Base-by-base conservation (phyloP, 2,797 vertebrate genomes). In the Chelmon rostratus region DNA sequence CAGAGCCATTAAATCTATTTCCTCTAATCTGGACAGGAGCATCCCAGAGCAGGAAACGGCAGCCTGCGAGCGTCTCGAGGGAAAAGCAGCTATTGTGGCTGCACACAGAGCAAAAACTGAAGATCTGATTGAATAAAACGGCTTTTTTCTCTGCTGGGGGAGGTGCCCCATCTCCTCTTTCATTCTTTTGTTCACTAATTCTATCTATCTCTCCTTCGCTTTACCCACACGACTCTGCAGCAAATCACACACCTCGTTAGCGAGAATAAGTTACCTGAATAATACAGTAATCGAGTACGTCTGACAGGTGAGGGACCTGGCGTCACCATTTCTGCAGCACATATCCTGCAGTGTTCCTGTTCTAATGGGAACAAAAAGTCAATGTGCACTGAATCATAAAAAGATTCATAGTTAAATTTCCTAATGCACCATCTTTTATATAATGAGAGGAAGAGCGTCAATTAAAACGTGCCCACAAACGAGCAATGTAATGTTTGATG, bases 1-100 rank as follows among this genome's bases (percentile, higher is more conserved):
- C 85, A 86, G 82, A 91, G 74, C 85, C 82, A 92, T 93, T 93
- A 93, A 93, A 93, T 93, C 86, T 91, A 92, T 94, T 94, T 85
- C 79, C 89, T 83, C 86, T 93, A 92, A 94, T 94, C 90, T 88
- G 83, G 73, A 82, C 84, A 62, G 79, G 89, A 87, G 83, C 83
- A 68, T 86, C 83, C 82, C 84, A 71, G 82, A 90, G 86, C 91
- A 93, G 94, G 93, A 94, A 94, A 88, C 87, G 87, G 84, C 89
- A 90, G 84, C 71, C 73, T 71, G 79, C n/a, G 23, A 84, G 81
- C 73, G 62, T 69, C 91, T 75, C 76, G 1, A 59, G 77, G 91
- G 90, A 86, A 67, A 84, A 85, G 35, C 87, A 73, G 72, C 80
- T 83, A 90, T 92, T 94, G 92, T 93, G 87, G 67, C 76, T 63